These are phyloP conservation scores for Onthophagus taurus DNA, from an alignment of 1,140 invertebrate species.

Conservation along the genomic window DNA sequence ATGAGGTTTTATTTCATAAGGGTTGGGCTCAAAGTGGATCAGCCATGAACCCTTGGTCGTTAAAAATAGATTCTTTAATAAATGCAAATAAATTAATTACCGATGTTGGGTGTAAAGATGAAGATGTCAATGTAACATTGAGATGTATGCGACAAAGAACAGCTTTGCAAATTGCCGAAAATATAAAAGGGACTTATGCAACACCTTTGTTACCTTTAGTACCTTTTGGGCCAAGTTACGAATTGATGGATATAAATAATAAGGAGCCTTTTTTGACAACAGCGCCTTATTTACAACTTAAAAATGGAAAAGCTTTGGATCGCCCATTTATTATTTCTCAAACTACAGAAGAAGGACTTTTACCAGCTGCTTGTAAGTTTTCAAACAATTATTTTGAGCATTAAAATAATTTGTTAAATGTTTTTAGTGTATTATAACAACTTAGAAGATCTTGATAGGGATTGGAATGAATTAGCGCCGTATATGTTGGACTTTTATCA, in stretches of 20 bases:
- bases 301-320: conserved; percentile 32
- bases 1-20: conserved; percentile 47
- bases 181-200: conserved; percentile 1
- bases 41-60: conserved; percentile 60
- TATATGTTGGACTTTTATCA: conserved; percentile 5
- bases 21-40: conserved; percentile 67
- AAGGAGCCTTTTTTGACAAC: conserved; percentile 47
- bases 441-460: background rate
- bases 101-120: conserved; percentile 34
- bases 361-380: conserved; percentile 27
- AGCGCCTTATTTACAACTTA: conserved; percentile 39
- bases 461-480: background rate
- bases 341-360: conserved; percentile 30
- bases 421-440: conserved; percentile 5
- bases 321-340: conserved; percentile 28
- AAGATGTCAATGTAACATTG: conserved; percentile 46
- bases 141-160: conserved; percentile 28
- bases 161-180: conserved; percentile 7
- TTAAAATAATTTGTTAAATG: background rate
- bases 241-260: conserved; percentile 20
- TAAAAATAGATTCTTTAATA: background rate
- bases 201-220: conserved; percentile 5
- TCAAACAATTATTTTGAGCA: background rate
- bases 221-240: conserved; percentile 18
- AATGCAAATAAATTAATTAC: conserved; percentile 5